phyloP scores from a whole-genome alignment of 2,888 invertebrate genomes.

The Sceliomorpha sp. region DNA sequence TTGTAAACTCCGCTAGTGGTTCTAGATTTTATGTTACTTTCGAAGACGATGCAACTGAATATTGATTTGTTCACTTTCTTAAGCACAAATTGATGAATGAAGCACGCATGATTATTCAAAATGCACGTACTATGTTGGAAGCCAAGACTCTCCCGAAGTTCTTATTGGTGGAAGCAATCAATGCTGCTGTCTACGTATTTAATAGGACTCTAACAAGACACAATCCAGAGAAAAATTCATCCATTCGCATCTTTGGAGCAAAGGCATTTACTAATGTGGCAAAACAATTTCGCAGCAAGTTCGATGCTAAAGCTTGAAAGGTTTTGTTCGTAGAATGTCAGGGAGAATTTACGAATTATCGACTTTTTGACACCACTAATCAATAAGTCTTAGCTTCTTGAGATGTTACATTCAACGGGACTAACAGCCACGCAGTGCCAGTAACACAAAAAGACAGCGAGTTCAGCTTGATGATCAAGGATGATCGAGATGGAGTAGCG shows the following conservation, averaged over 20 bases:
- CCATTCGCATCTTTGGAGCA: not conserved
- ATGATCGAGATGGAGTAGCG: not conserved
- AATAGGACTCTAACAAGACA: not conserved
- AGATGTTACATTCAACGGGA: slow-evolving; percentile 35
- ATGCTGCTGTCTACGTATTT: too few relatives aligned
- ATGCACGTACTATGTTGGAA: not conserved
- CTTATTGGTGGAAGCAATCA: slow-evolving; percentile 38
- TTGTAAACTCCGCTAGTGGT: slow-evolving; percentile 26
- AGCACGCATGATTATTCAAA: not conserved
- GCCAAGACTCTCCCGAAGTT: slow-evolving; percentile 5
- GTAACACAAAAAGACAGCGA: not conserved
- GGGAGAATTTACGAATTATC: slow-evolving; percentile 10
- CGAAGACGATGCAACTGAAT: slow-evolving; percentile 43
- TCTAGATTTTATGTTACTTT: slow-evolving; percentile 36
- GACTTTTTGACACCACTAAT: not conserved
- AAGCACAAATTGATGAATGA: slow-evolving; percentile 26
- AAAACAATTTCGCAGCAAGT: not conserved
- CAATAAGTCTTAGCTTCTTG: not conserved
- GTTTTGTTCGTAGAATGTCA: slow-evolving; percentile 11
- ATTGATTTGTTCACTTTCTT: slow-evolving; percentile 40
- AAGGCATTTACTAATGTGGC: slow-evolving; percentile 6
- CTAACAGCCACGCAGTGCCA: slow-evolving; percentile 7
- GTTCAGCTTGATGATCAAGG: not conserved
- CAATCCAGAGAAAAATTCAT: slow-evolving; percentile 1
- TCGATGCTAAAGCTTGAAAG: slow-evolving; percentile 7